Percentiles rank a stretch among this genome's conserved stretches.
These are phyloP conservation scores for Drosophila yooni DNA, from an alignment of 2,888 invertebrate species.

Conservation along the genomic window DNA sequence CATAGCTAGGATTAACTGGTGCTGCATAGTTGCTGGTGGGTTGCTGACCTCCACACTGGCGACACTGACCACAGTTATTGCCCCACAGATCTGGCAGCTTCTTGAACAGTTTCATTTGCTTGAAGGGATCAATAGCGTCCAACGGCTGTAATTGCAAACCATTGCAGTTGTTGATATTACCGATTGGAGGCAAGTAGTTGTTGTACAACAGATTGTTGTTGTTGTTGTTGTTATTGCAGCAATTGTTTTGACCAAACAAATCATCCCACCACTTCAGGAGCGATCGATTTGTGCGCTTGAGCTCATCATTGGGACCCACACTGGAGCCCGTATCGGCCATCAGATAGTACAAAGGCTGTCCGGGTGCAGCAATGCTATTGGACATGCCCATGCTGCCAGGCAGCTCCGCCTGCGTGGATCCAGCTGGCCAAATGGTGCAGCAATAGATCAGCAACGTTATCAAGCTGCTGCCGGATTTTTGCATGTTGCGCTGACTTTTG, in stretches of 20 bases:
- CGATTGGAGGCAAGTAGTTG: conserved; percentile 28
- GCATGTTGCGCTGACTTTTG: conserved; percentile 48
- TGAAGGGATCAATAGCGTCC: conserved; percentile 68
- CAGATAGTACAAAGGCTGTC: conserved; percentile 63
- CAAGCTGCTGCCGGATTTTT: conserved; percentile 30
- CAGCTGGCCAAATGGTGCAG: conserved; percentile 6
- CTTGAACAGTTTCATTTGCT: conserved; percentile 58
- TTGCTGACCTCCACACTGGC: conserved; percentile 39
- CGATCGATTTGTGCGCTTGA: conserved; percentile 69
- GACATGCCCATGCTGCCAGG: neutral
- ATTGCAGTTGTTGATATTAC: conserved; percentile 45
- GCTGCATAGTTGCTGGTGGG: conserved; percentile 40
- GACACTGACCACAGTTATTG: conserved; percentile 45
- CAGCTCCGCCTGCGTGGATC: conserved; percentile 6
- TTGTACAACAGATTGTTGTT: conserved; percentile 17
- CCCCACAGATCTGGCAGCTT: conserved; percentile 59
- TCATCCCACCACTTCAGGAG: conserved; percentile 75
- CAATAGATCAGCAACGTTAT: conserved; percentile 6
- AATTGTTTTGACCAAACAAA: conserved; percentile 57
- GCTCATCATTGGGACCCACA: conserved; percentile 61
- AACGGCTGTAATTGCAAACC: conserved; percentile 46
- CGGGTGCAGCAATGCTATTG: conserved; percentile 55
- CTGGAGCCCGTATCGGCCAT: conserved; percentile 66
- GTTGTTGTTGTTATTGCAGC: conserved; percentile 53
- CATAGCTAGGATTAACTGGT: conserved; percentile 44